These are phyloP conservation scores for Poecilia gillii DNA, from an alignment of 2,797 vertebrate genomes.

Conservation along the genomic window DNA sequence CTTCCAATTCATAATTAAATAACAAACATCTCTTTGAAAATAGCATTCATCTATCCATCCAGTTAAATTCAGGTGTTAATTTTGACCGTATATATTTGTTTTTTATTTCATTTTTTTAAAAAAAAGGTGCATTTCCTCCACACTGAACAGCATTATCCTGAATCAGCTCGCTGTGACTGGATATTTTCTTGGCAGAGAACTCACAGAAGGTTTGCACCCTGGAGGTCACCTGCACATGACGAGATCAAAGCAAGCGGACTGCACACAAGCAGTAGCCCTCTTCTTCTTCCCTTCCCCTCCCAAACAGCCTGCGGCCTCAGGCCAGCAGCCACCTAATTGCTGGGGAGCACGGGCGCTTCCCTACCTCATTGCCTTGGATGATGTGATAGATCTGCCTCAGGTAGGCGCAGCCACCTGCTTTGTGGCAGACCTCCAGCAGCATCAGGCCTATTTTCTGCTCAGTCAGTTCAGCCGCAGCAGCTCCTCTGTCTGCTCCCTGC, in stretches of 20 bases:
- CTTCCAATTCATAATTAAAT: neutral
- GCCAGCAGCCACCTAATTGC: slow-evolving; percentile 97
- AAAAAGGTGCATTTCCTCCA: neutral
- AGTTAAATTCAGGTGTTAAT: neutral
- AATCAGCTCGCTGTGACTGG: slow-evolving; percentile 24
- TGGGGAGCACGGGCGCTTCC: slow-evolving; percentile 93
- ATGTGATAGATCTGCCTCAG: slow-evolving; percentile 99
- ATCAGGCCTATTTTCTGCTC: slow-evolving; percentile 98
- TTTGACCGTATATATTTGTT: too few relatives aligned
- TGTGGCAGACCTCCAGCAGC: slow-evolving; percentile 98
- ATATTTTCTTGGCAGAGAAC: slow-evolving; percentile 49
- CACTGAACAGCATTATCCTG: slow-evolving; percentile 13
- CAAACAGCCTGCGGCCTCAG: slow-evolving; percentile 87
- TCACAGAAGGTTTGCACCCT: slow-evolving; percentile 82
- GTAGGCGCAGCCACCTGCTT: slow-evolving; percentile 97
- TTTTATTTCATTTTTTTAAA: neutral
- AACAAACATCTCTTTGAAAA: neutral
- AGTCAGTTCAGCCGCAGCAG: slow-evolving; percentile 87
- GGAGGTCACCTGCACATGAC: slow-evolving; percentile 82
- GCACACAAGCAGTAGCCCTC: slow-evolving; percentile 63
- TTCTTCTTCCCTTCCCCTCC: slow-evolving; percentile 53
- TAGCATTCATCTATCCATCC: neutral
- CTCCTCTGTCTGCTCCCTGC: slow-evolving; percentile 78
- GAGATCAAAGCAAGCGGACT: slow-evolving; percentile 79
- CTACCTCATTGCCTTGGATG: slow-evolving; percentile 99